Conservation (phyloP, 2,113 vertebrate species). For the Tachuris rubrigastra region DNA sequence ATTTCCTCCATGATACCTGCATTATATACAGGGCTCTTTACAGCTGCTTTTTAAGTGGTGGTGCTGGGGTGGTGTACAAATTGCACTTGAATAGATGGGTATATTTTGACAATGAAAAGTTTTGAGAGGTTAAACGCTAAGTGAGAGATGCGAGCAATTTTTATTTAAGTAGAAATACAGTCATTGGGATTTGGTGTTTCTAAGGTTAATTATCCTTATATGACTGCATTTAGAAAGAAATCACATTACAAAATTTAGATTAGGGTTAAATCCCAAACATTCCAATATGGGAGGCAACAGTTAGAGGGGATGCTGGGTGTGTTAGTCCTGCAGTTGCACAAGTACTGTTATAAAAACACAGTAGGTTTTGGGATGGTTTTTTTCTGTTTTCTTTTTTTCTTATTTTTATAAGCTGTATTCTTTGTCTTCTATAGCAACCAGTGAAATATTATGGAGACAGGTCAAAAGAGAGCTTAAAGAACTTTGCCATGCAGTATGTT, state of each 20-base stretch:
- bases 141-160: not conserved
- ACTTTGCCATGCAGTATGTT: slow-evolving; percentile 92
- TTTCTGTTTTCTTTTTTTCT: not conserved
- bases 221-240: not conserved
- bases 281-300: not conserved
- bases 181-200: not conserved
- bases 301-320: rapidly evolving
- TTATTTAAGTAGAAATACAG: not conserved
- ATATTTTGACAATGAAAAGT: not conserved
- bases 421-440: slow-evolving; percentile 76
- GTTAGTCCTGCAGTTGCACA: not conserved
- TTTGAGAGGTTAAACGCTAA: not conserved
- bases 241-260: not conserved
- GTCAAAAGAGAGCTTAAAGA: slow-evolving; percentile 82
- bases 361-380: not conserved
- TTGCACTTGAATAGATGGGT: not conserved
- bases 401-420: not conserved
- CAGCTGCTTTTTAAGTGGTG: not conserved
- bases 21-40: rapidly evolving
- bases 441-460: slow-evolving; percentile 91
- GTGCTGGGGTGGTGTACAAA: not conserved
- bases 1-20: not conserved
- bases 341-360: not conserved
- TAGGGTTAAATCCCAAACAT: not conserved
- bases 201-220: not conserved